phyloP scores from a whole-genome alignment of 1,140 invertebrate genomes.

The Drosophila simulans region DNA sequence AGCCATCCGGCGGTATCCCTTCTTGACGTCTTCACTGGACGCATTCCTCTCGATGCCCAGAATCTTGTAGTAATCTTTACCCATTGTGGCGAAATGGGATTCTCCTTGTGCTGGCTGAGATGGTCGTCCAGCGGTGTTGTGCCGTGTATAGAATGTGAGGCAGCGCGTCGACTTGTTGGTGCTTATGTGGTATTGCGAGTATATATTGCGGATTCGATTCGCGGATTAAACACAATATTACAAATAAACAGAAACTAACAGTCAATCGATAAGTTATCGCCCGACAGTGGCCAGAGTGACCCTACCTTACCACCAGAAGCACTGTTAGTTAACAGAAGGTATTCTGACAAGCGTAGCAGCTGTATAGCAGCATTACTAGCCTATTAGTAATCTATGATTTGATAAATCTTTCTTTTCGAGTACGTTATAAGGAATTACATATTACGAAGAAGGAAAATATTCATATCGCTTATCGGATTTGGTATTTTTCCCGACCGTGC shows the following conservation, averaged over 20 bases:
- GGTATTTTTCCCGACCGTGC: no score
- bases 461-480: no score
- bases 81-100: slow-evolving; percentile 41
- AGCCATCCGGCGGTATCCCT: slow-evolving; percentile 63
- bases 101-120: neutral
- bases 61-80: slow-evolving; percentile 59
- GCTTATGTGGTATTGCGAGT: neutral
- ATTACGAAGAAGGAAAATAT: no score
- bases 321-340: no score
- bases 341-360: no score
- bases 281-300: neutral
- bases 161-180: neutral
- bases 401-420: no score
- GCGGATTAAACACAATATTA: slow-evolving; percentile 2
- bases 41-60: slow-evolving; percentile 52
- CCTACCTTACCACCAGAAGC: neutral
- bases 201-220: neutral
- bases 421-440: no score
- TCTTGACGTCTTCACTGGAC: slow-evolving; percentile 47
- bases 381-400: no score
- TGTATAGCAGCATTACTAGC: no score
- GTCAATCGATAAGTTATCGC: neutral
- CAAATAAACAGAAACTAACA: neutral
- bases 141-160: no score
- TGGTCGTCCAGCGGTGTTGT: no score